These are phyloP conservation scores for Sylvia atricapilla DNA, from an alignment of 2,113 vertebrate genomes.

Conservation along the genomic window DNA sequence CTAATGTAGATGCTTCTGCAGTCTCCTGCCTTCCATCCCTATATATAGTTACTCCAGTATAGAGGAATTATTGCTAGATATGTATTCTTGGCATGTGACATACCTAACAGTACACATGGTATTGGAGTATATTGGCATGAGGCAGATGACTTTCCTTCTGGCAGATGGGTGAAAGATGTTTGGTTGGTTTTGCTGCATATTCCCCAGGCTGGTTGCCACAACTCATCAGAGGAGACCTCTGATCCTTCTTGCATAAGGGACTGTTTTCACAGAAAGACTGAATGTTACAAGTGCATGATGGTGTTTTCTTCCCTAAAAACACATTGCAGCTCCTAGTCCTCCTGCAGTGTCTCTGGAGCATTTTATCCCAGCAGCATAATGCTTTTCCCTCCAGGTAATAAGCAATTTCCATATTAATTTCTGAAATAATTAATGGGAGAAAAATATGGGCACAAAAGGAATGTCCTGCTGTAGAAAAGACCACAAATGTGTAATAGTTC, in stretches of 20 bases:
- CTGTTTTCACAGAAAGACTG: background rate
- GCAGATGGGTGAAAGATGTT: background rate
- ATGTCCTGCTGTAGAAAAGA: background rate
- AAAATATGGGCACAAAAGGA: background rate
- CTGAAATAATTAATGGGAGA: background rate
- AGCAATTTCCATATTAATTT: background rate
- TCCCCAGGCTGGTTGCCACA: background rate
- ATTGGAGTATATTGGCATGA: background rate
- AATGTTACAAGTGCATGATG: accelerated
- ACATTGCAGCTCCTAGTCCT: background rate
- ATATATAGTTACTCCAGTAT: background rate
- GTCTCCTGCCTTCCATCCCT: background rate
- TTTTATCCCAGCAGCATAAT: background rate
- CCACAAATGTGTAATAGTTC: background rate
- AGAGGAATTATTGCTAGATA: background rate
- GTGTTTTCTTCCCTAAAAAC: background rate
- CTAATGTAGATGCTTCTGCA: background rate
- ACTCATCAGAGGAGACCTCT: background rate
- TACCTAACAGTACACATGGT: background rate
- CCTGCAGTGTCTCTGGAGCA: background rate
- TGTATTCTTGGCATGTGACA: background rate
- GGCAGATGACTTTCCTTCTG: background rate
- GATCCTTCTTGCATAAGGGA: background rate
- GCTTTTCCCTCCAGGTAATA: background rate
- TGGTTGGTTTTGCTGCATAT: background rate